Percentiles rank a stretch among this genome's conserved stretches.
Evolutionary conservation across 2,113 vertebrate genomes (phyloP).

Genomic region (Poecile atricapillus): DNA sequence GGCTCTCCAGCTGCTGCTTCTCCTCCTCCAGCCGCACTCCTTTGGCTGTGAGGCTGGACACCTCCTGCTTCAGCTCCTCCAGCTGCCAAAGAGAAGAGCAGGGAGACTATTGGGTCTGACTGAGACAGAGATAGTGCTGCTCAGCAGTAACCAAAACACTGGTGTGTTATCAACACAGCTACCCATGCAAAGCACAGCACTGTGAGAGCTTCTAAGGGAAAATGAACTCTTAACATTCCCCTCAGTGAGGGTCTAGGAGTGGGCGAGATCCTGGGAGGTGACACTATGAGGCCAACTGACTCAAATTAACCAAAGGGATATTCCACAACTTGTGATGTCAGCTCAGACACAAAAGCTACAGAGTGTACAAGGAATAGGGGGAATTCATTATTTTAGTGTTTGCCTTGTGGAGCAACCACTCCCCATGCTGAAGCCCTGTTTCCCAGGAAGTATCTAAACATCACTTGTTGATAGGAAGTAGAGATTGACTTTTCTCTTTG

Average conservation of each 20-base stretch:
- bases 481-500: background rate
- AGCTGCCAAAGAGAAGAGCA: constrained; percentile 54
- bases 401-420: background rate
- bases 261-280: background rate
- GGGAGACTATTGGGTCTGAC: background rate
- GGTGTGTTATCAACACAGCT: background rate
- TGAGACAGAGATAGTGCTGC: background rate
- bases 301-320: background rate
- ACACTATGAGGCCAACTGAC: background rate
- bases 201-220: background rate
- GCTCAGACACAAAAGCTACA: background rate
- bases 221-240: background rate
- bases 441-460: background rate
- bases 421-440: accelerated
- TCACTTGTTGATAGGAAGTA: background rate
- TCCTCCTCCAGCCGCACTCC: constrained; percentile 37
- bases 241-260: background rate
- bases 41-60: constrained; percentile 55
- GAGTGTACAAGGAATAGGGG: accelerated
- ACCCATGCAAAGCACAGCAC: background rate
- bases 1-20: constrained; percentile 66
- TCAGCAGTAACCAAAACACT: background rate
- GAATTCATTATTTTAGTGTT: background rate
- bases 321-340: background rate
- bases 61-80: constrained; percentile 79